Evolutionary conservation across 2,888 invertebrate species (phyloP).

Genomic region (Rhimphoctona megacephalus): DNA sequence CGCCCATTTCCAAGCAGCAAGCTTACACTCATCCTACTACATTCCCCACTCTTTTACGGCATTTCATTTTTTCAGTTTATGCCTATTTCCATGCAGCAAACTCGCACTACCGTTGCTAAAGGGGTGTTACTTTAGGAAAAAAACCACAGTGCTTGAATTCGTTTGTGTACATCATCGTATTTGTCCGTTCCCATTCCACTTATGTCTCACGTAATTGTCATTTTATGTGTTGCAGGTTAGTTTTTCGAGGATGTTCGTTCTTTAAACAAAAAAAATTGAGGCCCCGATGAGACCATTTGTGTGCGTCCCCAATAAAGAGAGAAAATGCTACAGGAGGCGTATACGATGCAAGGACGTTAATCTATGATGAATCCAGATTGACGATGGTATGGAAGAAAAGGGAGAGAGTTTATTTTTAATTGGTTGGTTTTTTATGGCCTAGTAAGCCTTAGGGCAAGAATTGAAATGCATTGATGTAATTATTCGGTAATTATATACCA

Average conservation of each 20-base stretch:
- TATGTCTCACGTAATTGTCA: constrained; percentile 60
- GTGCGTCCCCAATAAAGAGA: constrained; percentile 23
- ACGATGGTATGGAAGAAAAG: constrained; percentile 59
- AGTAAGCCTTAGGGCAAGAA: neutral
- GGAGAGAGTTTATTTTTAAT: neutral
- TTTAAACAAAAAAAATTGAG: neutral
- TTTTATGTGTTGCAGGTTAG: constrained; percentile 69
- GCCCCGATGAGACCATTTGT: neutral
- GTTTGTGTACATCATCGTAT: neutral
- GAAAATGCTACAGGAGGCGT: constrained; percentile 47
- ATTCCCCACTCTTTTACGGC: no score
- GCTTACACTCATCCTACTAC: no score
- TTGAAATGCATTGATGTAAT: neutral
- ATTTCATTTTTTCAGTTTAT: no score
- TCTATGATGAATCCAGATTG: constrained; percentile 63
- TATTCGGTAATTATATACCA: no score
- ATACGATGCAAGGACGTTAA: constrained; percentile 59
- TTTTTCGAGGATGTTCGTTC: constrained; percentile 27
- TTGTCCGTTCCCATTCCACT: constrained; percentile 27
- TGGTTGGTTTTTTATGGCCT: neutral
- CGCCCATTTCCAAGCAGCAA: no score
- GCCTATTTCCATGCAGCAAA: no score
- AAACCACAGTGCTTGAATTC: no score
- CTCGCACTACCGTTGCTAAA: no score
- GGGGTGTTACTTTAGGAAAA: no score